Base-by-base conservation (phyloP, 2,113 vertebrate species). In the Salminus brasiliensis region DNA sequence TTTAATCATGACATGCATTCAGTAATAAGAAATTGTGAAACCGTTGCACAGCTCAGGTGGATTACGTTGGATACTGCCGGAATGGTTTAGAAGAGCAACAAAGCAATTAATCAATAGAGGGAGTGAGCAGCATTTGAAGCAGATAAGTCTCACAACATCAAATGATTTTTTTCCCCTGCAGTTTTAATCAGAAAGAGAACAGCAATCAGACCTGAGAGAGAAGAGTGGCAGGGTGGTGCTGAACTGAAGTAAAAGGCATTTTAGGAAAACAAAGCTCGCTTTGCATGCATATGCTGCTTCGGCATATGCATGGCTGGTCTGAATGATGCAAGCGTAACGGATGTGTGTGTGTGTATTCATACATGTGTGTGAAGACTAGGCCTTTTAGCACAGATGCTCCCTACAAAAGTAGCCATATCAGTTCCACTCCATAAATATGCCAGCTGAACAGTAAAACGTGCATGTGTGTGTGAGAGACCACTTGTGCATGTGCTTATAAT, bases 91-190 rank as follows among this genome's bases (percentile, higher is more conserved):
- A 41, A 21, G 49, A 74, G 70, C 36, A 45, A 2, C 25, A 13
- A 47, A 74, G 72, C 70, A 80, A 80, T 73, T 74, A 67, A 80
- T 68, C 78, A 73, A 69, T 67, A 72, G 30, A 45, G 62, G 67
- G 23, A 45, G 47, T 29, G 13, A 27, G 11, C n/a, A 74, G 78
- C 66, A 45, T 70, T 74, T 73, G 62, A 45, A 80, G 62, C 78
- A 23, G 71, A 59, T 68, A 80, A 68, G 62, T 62, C 62, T n/a
- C 41, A 47, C 62, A 53, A 74, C 63, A 67, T 47, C 68, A 25
- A 68, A 68, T 68, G 71, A 23, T 45, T 25, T 74, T 49, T 49
- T 1, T 49, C 2, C 2, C 1, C 47, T 49, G 47, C 2, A 8
- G 2, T 3, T 16, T 73, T 67, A 73, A 66, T 80, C 59, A 65